Evolutionary conservation across 2,888 invertebrate species (phyloP), one percentile per base, ranked within the genome.

Genomic region (Campoplex capitator): DNA sequence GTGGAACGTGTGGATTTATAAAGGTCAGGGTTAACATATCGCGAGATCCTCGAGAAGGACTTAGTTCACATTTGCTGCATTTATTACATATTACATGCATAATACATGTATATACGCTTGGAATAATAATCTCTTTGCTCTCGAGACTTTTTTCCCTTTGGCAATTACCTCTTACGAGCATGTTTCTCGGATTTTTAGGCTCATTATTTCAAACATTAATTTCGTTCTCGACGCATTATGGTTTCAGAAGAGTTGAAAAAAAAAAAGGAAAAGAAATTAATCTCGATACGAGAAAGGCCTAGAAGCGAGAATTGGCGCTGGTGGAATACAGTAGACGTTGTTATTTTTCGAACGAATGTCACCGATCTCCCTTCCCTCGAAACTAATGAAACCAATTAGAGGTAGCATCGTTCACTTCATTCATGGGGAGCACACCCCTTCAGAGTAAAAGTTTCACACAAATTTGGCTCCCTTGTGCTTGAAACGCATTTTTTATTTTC

Each of bases 341-440:
- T 85, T 85, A 82, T 82, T 78, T 81, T 79, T 58, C 75, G 28
- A 35, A 8, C 51, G 23, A 68, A 13, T 32, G 13, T 51, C 67
- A 71, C 32, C 42, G 62, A 84, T 76, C 62, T 68, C 51, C 45
- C 58, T n/a, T 79, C 74, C 74, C 74, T 67, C 68, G 70, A 38
- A 75, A 54, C 62, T 80, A 76, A 84, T 80, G 79, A 84, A 76
- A 54, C 70, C 80, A 84, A 84, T 80, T 84, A 75, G 54, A 35
- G 42, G 42, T 13, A 38, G 32, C 42, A n/a, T n/a, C 38, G 38
- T 42, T 54, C 73, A 74, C 54, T 84, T 62, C 62, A 32, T 75
- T 75, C 23, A 23, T 23, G 70, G 54, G 28, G 45, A 28, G 3
- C 13, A 9, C 54, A 9, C 54, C 38, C 28, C 35, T 54, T 23